A percentile compares a stretch with the other conserved stretches of the same genome.
Evolutionary conservation across 2,888 invertebrate genomes (phyloP).

Genomic region (Drosophila paramelanica): DNA sequence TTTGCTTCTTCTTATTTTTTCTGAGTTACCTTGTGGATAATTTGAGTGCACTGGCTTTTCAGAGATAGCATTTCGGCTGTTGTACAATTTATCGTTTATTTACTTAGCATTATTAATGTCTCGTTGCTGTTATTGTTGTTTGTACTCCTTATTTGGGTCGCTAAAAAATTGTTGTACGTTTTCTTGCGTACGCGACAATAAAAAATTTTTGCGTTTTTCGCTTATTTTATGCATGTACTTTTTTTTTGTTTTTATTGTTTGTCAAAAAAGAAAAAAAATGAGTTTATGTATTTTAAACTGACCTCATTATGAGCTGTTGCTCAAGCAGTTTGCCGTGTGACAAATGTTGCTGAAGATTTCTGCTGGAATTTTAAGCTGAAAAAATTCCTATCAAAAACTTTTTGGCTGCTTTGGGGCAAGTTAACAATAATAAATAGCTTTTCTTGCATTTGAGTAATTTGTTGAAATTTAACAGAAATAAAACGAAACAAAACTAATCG

Average conservation of each 20-base stretch:
- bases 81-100: constrained; percentile 49
- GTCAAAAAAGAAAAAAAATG: constrained; percentile 48
- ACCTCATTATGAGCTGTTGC: constrained; percentile 61
- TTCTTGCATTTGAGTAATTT: constrained; percentile 4
- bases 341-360: constrained; percentile 15
- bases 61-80: constrained; percentile 37
- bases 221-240: constrained; percentile 19
- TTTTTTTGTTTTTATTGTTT: constrained; percentile 42
- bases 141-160: constrained; percentile 58
- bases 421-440: constrained; percentile 4
- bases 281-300: constrained; percentile 75
- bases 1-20: no score
- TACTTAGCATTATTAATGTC: constrained; percentile 67
- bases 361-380: constrained; percentile 4
- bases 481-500: neutral
- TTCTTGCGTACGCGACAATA: constrained; percentile 75
- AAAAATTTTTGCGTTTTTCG: constrained; percentile 54
- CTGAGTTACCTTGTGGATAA: constrained; percentile 5
- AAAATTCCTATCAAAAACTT: neutral
- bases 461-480: constrained; percentile 5
- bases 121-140: constrained; percentile 37
- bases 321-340: constrained; percentile 21
- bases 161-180: constrained; percentile 62
- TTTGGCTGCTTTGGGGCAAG: neutral
- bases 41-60: constrained; percentile 15